Percentiles rank a stretch among this genome's conserved stretches.
Conservation (phyloP, 64 coral and sea anemone species). For the Cladopsammia gracilis region DNA sequence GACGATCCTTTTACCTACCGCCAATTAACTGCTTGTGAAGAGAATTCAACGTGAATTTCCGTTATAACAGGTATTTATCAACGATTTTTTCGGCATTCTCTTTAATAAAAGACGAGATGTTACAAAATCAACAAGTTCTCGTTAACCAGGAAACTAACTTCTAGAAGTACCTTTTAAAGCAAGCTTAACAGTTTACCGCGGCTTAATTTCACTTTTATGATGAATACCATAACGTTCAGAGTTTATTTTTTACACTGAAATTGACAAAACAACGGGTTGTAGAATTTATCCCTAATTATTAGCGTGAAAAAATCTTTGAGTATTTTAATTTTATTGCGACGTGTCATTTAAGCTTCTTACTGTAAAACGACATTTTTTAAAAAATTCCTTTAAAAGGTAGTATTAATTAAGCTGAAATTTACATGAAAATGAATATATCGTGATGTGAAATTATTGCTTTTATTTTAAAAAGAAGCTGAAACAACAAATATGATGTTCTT, state of each 20-base stretch:
- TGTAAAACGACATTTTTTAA: too few relatives aligned
- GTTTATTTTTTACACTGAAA: not conserved
- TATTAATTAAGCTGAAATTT: too few relatives aligned
- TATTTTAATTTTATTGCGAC: not conserved
- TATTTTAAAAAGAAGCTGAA: too few relatives aligned
- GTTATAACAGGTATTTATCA: slow-evolving; percentile 5
- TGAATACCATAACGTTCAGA: not conserved
- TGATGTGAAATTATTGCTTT: too few relatives aligned
- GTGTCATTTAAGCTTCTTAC: not conserved
- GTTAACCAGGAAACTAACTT: not conserved
- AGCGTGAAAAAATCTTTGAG: not conserved
- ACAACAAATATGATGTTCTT: too few relatives aligned
- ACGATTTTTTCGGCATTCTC: not conserved
- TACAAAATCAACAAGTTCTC: not conserved
- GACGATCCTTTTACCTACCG: not conserved
- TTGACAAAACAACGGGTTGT: not conserved
- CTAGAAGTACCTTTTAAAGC: not conserved
- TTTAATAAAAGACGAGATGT: not conserved
- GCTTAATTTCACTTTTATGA: not conserved
- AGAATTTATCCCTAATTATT: not conserved
- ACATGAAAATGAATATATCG: too few relatives aligned
- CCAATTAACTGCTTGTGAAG: not conserved
- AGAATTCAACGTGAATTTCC: not conserved
- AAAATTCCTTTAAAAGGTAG: too few relatives aligned
- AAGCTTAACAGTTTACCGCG: not conserved